Evolutionary conservation across 2,888 invertebrate species (phyloP).

Genomic region (Halictus ligatus): DNA sequence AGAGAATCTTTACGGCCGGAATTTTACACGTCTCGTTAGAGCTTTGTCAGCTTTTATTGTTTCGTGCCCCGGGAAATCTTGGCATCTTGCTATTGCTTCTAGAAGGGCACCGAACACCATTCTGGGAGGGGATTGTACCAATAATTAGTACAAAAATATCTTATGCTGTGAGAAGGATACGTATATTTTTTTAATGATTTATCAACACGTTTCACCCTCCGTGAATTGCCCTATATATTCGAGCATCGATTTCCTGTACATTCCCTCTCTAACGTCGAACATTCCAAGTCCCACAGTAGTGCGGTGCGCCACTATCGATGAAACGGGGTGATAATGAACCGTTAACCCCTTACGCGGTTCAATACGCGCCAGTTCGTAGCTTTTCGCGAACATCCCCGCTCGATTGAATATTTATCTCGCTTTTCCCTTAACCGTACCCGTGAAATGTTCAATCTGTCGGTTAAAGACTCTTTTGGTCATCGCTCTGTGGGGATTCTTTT

Average conservation of each 20-base stretch:
- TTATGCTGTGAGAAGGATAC: no score
- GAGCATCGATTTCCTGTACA: background rate
- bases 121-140: no score
- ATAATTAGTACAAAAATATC: no score
- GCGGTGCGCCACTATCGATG: constrained; percentile 45
- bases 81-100: no score
- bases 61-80: no score
- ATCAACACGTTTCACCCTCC: background rate
- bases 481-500: background rate
- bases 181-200: background rate
- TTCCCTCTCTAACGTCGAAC: constrained; percentile 27
- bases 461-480: background rate
- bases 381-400: constrained; percentile 22
- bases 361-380: constrained; percentile 31
- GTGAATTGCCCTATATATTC: background rate
- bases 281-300: constrained; percentile 35
- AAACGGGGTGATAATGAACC: constrained; percentile 60
- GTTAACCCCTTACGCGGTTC: constrained; percentile 52
- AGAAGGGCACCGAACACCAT: no score
- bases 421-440: background rate
- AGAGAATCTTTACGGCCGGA: background rate
- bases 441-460: background rate
- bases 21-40: background rate
- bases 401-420: background rate
- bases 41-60: no score